Evolutionary conservation across 2,888 invertebrate genomes (phyloP), one percentile per base, ranked within the genome.

Genomic region (Heteropelma amictum): DNA sequence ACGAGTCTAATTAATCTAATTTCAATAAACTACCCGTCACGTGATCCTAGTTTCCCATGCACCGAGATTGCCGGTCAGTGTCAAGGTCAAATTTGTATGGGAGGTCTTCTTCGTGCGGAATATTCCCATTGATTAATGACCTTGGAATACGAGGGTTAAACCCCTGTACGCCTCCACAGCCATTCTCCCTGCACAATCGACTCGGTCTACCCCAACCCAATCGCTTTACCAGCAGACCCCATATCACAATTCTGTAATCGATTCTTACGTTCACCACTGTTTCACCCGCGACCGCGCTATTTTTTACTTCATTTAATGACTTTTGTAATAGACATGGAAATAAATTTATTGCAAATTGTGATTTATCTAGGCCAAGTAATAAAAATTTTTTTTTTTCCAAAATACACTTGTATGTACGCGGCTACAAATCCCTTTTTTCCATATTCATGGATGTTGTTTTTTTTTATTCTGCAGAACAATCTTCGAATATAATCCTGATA

Each of bases 51-150:
- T 56, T 30, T 67, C 68, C 53, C 51, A 63, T 76, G 72, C 74
- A 70, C 51, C 58, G 49, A 67, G 42, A 40, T 19, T 19, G 42
- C 23, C 77, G 63, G 76, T 71, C 85, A 84, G 80, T 82, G 84
- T 83, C 84, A 84, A 83, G 83, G 84, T 82, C 80, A 63, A 71
- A 76, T 73, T 78, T 77, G 73, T 49, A 75, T 33, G 70, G 56
- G 49, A 23, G 26, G 72, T 1, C n/a, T 35, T 58, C 60, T 64
- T n/a, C 17, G 65, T 45, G 35, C 73, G 68, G 47, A 60, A 19
- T 33, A 49, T 77, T 7, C 47, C 38, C 63, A 70, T 72, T 74
- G 61, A 77, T 72, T 67, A 75, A 71, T 42, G 30, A 26, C 53
- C 12, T 21, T 23, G n/a, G 21, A 19, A 10, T 12, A 51, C 26